Evolutionary conservation across 2,113 vertebrate species (phyloP).

Genomic region (Atlantisia rogersi): DNA sequence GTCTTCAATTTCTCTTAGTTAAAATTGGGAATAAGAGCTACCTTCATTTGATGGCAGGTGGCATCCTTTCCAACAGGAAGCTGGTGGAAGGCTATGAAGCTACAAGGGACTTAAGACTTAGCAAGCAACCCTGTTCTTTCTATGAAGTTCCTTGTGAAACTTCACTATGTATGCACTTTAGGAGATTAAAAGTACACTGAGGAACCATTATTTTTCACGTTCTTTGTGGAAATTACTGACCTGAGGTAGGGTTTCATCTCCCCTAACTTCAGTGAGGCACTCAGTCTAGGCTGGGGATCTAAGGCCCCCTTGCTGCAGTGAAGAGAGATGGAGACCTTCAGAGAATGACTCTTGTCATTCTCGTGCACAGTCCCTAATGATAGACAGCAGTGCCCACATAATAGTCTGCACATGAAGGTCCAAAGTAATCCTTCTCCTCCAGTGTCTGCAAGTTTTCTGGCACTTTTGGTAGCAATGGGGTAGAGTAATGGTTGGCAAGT

Average conservation of each 20-base stretch:
- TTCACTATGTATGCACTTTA: not conserved
- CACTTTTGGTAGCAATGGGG: not conserved
- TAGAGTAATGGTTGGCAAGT: not conserved
- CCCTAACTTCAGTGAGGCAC: not conserved
- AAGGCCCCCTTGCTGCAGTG: not conserved
- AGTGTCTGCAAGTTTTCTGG: not conserved
- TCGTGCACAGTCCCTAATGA: not conserved
- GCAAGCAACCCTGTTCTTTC: not conserved
- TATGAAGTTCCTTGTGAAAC: not conserved
- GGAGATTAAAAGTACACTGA: not conserved
- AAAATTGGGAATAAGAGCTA: not conserved
- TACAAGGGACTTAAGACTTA: not conserved
- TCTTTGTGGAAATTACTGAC: not conserved
- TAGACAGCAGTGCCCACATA: not conserved
- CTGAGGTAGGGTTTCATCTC: not conserved
- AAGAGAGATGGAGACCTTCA: not conserved
- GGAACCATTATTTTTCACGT: not conserved
- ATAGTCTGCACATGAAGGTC: not conserved
- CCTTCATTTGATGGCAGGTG: not conserved
- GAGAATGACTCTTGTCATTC: not conserved
- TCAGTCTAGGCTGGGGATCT: not conserved
- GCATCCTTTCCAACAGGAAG: not conserved
- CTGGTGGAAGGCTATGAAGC: not conserved
- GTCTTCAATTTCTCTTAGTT: not conserved
- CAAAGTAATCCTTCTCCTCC: not conserved